Conservation (phyloP, 35 echinoderm and acorn worm genomes). For the Heliocidaris erythrogramma region DNA sequence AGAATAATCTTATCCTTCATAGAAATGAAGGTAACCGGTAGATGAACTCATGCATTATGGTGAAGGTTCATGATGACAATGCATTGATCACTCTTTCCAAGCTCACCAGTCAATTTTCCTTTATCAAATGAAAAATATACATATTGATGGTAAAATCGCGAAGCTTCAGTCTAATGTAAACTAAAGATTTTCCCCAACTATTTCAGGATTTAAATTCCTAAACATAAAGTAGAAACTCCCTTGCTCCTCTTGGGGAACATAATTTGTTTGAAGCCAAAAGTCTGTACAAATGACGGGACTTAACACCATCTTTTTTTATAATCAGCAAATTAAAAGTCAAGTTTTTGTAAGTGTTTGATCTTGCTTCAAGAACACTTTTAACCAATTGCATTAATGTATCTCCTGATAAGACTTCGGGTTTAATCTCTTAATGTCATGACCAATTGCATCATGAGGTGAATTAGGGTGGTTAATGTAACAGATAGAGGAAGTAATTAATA, state of each 20-base stretch:
- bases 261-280: no score
- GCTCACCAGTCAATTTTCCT: background rate
- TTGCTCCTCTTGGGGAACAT: no score
- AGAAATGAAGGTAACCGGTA: background rate
- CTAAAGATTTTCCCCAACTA: background rate
- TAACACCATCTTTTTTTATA: no score
- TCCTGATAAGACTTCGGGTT: background rate
- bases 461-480: background rate
- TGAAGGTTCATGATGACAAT: background rate
- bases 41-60: slow-evolving; percentile 3
- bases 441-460: background rate
- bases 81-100: background rate
- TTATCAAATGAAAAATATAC: background rate
- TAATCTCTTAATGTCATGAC: background rate
- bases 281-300: no score
- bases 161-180: background rate
- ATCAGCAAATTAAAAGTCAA: no score
- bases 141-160: background rate
- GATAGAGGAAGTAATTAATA: background rate
- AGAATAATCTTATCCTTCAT: background rate
- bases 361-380: background rate
- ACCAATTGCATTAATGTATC: background rate
- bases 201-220: no score
- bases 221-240: no score
- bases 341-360: background rate